Conservation (phyloP, 2,888 invertebrate genomes). For the Rhamphomyia laevipes region DNA sequence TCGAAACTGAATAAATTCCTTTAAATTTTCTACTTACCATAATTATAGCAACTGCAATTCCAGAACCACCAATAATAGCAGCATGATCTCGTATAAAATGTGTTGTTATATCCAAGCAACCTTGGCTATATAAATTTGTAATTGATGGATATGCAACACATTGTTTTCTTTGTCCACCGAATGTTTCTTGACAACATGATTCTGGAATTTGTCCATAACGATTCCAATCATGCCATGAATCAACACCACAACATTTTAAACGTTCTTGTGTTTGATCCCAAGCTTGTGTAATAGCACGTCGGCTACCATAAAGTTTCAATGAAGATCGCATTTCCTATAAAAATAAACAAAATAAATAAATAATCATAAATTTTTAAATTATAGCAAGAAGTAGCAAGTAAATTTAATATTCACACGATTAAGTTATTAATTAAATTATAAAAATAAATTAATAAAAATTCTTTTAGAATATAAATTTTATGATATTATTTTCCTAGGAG, state of each 20-base stretch:
- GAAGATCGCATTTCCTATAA: conserved; percentile 62
- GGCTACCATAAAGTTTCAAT: conserved; percentile 59
- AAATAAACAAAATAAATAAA: too few species aligned
- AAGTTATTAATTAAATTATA: too few species aligned
- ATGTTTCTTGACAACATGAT: conserved; percentile 61
- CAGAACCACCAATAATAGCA: conserved; percentile 65
- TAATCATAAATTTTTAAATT: too few species aligned
- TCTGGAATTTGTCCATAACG: conserved; percentile 60
- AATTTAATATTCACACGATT: too few species aligned
- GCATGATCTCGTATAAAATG: conserved; percentile 66
- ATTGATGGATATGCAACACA: conserved; percentile 32
- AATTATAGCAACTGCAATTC: conserved; percentile 69
- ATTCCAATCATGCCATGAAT: conserved; percentile 62
- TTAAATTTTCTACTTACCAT: conserved; percentile 48
- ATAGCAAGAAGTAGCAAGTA: too few species aligned
- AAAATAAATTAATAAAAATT: too few species aligned
- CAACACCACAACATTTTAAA: conserved; percentile 76
- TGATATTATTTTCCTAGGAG: too few species aligned
- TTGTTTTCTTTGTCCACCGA: conserved; percentile 38
- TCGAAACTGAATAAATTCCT: neutral
- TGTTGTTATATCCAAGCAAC: conserved; percentile 62
- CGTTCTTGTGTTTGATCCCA: conserved; percentile 83
- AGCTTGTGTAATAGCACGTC: conserved; percentile 58
- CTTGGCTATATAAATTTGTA: conserved; percentile 47
- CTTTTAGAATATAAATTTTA: too few species aligned